Base-by-base conservation (phyloP, 2,113 vertebrate genomes). In the Onychostruthus taczanowskii region DNA sequence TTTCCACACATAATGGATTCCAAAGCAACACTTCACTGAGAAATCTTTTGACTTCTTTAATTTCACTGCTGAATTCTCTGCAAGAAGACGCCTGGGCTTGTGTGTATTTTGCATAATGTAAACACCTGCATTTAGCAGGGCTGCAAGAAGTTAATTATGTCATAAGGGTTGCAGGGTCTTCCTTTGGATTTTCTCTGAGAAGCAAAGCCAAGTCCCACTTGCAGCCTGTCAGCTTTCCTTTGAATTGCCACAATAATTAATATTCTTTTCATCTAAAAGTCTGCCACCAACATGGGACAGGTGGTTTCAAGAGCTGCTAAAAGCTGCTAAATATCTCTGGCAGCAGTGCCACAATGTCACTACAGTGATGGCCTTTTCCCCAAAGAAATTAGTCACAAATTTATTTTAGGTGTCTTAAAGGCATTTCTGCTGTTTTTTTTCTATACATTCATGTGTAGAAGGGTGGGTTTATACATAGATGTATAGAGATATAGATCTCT, bases 181-280 rank as follows among this genome's bases (percentile, higher is more conserved):
- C 55, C 27, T 67, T 43, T 84, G 87, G 47, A 84, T 81, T 92
- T 59, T 33, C 23, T 76, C 79, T 59, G 62, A 92, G 63, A 77
- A 33, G 84, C 15, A 84, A 89, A 95, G 80, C n/a, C 73, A 78
- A 93, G 80, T 39, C 69, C 27, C 44, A 46, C 46, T 74, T 35
- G 74, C 84, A 94, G 90, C 41, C 70, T 83, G 58, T 73, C 87
- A 90, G 84, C 24, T 73, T 80, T 31, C 41, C 68, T 77, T 69
- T 90, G 37, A 90, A 84, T 79, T 89, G 50, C 46, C 63, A 74
- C 72, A 55, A 33, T 35, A 69, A 89, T 89, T 84, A 87, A 90
- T 66, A 88, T 37, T 50, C 39, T 78, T 90, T 89, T 75, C 79
- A 77, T 77, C 47, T 63, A 7, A 62, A 93, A 92, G 28, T 43